Percentiles rank a stretch among this genome's conserved stretches.
These are phyloP conservation scores for Spodoptera picta DNA, from an alignment of 2,888 invertebrate genomes.

Conservation along the genomic window DNA sequence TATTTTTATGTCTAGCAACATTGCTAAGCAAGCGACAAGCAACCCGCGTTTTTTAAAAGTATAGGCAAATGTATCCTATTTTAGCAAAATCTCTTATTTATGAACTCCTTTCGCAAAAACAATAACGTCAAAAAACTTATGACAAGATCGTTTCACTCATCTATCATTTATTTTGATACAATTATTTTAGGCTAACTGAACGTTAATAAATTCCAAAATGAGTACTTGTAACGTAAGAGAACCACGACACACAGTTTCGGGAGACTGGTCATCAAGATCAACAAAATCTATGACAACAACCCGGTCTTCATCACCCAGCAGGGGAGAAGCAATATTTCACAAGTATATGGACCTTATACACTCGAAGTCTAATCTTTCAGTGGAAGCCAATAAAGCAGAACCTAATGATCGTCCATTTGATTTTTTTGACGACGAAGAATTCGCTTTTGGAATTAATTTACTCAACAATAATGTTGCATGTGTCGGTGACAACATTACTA, in stretches of 20 bases:
- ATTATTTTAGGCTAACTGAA: slow-evolving; percentile 36
- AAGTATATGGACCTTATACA: slow-evolving; percentile 77
- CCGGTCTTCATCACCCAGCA: slow-evolving; percentile 64
- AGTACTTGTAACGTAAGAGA: slow-evolving; percentile 59
- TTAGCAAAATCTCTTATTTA: too few species aligned
- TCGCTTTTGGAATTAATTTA: slow-evolving; percentile 82
- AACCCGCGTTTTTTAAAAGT: too few species aligned
- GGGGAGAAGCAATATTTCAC: slow-evolving; percentile 73
- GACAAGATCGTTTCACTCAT: neutral
- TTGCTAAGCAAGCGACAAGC: too few species aligned
- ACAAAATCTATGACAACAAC: slow-evolving; percentile 62
- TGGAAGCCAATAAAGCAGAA: slow-evolving; percentile 69
- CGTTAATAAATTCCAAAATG: slow-evolving; percentile 62
- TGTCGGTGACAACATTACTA: slow-evolving; percentile 81
- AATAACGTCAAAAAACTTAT: slow-evolving; percentile 33
- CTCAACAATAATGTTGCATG: slow-evolving; percentile 84
- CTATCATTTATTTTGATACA: slow-evolving; percentile 15
- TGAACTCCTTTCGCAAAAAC: neutral
- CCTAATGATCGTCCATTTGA: slow-evolving; percentile 78
- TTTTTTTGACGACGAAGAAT: slow-evolving; percentile 83
- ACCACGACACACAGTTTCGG: slow-evolving; percentile 33
- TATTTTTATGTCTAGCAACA: neutral
- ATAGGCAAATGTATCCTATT: too few species aligned
- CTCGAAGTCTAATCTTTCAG: slow-evolving; percentile 74
- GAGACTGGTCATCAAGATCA: slow-evolving; percentile 37